phyloP scores from a whole-genome alignment of 2,797 vertebrate genomes.

The Enteromius afrohamiltoni region DNA sequence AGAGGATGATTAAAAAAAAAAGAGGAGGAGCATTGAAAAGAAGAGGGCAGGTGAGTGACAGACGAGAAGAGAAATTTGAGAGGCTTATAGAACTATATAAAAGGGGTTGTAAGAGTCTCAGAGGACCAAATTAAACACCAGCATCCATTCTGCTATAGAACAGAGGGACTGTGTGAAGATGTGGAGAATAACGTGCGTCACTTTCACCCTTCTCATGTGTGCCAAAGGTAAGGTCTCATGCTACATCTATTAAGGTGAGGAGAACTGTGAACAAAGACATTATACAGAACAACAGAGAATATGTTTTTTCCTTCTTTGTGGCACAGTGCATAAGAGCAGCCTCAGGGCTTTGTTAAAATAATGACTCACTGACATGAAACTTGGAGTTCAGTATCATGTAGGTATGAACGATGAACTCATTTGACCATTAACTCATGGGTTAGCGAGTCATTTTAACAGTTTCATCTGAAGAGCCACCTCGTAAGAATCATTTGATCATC shows the following conservation, averaged over 20 bases:
- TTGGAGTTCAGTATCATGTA: not conserved
- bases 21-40: not conserved
- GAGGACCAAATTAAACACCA: too few species aligned
- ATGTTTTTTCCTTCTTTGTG: too few species aligned
- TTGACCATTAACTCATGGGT: not conserved
- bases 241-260: not conserved
- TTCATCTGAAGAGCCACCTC: not conserved
- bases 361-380: not conserved
- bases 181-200: constrained; percentile 20
- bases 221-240: constrained; percentile 40
- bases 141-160: not conserved
- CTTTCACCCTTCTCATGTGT: constrained; percentile 35
- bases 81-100: too few species aligned
- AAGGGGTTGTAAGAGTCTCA: too few species aligned
- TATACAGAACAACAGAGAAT: not conserved
- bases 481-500: too few species aligned
- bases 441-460: not conserved
- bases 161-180: constrained; percentile 27
- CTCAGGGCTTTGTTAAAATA: not conserved
- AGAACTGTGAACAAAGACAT: too few species aligned
- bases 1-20: not conserved
- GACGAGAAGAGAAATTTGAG: too few species aligned
- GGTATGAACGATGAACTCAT: not conserved
- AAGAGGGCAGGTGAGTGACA: too few species aligned
- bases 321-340: too few species aligned